Evolutionary conservation across 1,140 invertebrate species (phyloP).

Genomic region (Micrasema longulum): DNA sequence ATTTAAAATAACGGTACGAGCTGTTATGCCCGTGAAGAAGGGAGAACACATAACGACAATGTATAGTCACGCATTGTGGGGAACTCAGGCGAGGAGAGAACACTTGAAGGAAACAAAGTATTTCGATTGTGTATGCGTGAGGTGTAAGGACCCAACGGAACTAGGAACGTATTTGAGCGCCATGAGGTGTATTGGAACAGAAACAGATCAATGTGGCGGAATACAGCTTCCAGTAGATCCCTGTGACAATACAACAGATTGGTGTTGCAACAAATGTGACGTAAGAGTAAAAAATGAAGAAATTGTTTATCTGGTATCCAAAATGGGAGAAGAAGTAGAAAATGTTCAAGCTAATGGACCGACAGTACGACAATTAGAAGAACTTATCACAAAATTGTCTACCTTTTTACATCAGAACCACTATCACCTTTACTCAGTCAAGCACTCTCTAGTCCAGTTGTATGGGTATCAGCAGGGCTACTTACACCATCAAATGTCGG

Average conservation of each 20-base stretch:
- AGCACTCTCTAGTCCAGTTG: constrained; percentile 83
- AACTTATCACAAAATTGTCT: constrained; percentile 72
- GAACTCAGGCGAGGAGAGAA: constrained; percentile 80
- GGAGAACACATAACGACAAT: constrained; percentile 81
- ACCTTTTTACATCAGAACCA: constrained; percentile 83
- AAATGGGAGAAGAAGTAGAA: constrained; percentile 82
- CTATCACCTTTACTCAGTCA: constrained; percentile 82
- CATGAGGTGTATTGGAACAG: constrained; percentile 75
- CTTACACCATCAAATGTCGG: constrained; percentile 65
- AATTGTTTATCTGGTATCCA: constrained; percentile 71
- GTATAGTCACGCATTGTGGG: constrained; percentile 88
- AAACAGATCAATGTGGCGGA: constrained; percentile 70
- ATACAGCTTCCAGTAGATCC: constrained; percentile 77
- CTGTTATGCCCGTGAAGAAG: constrained; percentile 74
- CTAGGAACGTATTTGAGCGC: constrained; percentile 80
- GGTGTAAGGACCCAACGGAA: constrained; percentile 84
- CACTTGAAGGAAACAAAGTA: constrained; percentile 86
- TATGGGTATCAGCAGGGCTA: constrained; percentile 76
- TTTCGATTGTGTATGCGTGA: constrained; percentile 78
- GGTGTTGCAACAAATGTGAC: constrained; percentile 79
- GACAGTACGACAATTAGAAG: constrained; percentile 71
- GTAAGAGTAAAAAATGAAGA: constrained; percentile 67
- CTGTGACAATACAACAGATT: constrained; percentile 76
- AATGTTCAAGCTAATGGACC: constrained; percentile 71
- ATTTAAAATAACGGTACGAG: constrained; percentile 75